Evolutionary conservation across 2,797 vertebrate species (phyloP).

Genomic region (Mareca penelope): DNA sequence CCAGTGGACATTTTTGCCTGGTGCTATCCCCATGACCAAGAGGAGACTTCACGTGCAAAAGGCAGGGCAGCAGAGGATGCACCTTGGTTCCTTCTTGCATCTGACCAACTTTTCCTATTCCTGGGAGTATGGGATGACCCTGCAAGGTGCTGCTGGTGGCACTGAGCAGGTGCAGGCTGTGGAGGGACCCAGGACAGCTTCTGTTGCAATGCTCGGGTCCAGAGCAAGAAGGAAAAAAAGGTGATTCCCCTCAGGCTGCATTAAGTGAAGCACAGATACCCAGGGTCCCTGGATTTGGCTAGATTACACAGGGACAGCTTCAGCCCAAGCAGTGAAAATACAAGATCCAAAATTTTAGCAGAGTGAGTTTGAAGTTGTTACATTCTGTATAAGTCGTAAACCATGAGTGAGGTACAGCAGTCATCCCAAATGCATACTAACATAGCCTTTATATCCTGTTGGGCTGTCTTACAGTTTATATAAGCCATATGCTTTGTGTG

Average conservation of each 20-base stretch:
- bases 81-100: not conserved
- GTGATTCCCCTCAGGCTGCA: not conserved
- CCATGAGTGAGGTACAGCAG: not conserved
- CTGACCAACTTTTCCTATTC: too few species aligned
- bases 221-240: not conserved
- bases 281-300: not conserved
- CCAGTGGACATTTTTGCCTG: not conserved
- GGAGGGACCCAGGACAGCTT: too few species aligned
- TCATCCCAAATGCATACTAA: not conserved
- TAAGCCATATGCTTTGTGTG: not conserved
- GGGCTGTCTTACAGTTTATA: not conserved
- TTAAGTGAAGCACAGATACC: too few species aligned
- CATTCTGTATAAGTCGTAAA: not conserved
- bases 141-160: not conserved
- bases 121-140: not conserved
- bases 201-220: too few species aligned
- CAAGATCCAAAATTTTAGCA: not conserved
- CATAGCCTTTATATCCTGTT: not conserved
- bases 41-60: not conserved
- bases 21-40: not conserved
- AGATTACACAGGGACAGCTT: not conserved
- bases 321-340: too few species aligned
- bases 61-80: not conserved
- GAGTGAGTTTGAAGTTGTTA: not conserved
- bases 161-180: too few species aligned